phyloP scores from a whole-genome alignment of 2,888 invertebrate species.

The Eumerus sabulonum region DNA sequence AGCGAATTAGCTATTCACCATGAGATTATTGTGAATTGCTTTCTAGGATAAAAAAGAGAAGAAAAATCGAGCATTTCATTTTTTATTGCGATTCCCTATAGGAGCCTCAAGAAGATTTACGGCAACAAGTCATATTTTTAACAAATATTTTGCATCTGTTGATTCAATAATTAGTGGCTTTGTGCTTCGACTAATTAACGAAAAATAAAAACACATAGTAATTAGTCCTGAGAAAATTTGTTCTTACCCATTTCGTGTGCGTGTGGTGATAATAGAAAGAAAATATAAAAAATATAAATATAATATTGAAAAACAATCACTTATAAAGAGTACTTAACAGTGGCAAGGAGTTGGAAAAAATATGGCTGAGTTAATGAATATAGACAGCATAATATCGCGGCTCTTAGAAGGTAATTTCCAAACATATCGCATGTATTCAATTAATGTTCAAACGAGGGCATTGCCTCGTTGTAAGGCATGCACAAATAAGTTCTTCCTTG shows the following conservation, averaged over 20 bases:
- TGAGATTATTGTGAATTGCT: constrained; percentile 57
- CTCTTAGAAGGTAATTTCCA: constrained; percentile 75
- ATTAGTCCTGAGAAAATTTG: background rate
- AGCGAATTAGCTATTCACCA: constrained; percentile 58
- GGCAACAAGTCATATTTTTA: constrained; percentile 20
- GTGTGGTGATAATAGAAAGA: constrained; percentile 11
- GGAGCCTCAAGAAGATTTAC: constrained; percentile 61
- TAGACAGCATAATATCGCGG: constrained; percentile 78
- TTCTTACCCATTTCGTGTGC: constrained; percentile 26
- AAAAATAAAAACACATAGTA: constrained; percentile 19
- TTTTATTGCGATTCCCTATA: constrained; percentile 33
- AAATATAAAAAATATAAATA: constrained; percentile 15
- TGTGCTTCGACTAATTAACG: constrained; percentile 28
- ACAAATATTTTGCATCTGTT: constrained; percentile 45
- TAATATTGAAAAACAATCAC: no score
- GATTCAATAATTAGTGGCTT: constrained; percentile 28
- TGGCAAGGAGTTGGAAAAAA: constrained; percentile 25
- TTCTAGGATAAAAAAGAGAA: constrained; percentile 21
- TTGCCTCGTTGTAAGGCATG: no score
- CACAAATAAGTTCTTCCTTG: no score
- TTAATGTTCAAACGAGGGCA: no score
- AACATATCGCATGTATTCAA: background rate
- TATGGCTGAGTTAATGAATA: constrained; percentile 78
- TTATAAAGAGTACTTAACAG: no score
- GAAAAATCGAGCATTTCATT: constrained; percentile 32